Evolutionary conservation across 2,797 vertebrate genomes (phyloP).

Genomic region (Myoxocephalus aenaeus): DNA sequence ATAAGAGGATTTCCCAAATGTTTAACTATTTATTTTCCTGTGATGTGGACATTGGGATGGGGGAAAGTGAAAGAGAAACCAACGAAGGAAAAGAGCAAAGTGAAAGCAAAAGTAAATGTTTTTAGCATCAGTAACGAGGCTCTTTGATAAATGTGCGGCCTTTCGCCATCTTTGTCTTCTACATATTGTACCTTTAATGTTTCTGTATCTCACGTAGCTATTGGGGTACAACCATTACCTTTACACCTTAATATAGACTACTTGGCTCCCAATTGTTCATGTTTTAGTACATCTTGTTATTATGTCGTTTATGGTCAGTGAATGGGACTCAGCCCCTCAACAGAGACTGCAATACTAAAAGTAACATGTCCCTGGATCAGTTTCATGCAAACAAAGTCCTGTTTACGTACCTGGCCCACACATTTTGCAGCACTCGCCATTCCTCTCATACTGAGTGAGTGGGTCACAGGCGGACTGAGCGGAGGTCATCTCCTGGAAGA

Average conservation of each 20-base stretch:
- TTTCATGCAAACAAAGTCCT: neutral
- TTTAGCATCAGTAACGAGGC: neutral
- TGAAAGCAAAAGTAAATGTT: constrained; percentile 6
- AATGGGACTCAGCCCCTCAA: neutral
- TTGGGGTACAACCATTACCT: neutral
- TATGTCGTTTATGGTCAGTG: neutral
- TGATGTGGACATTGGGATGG: no score
- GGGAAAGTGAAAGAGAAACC: constrained; percentile 9
- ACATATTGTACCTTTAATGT: neutral
- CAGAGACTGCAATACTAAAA: neutral
- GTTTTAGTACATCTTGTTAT: neutral
- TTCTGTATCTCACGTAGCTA: neutral
- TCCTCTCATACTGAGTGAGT: constrained; percentile 25
- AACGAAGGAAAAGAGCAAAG: neutral
- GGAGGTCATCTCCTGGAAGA: constrained; percentile 43
- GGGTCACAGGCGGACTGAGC: constrained; percentile 64
- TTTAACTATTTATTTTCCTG: neutral
- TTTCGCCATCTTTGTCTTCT: neutral
- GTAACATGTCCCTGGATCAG: neutral
- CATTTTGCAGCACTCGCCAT: constrained; percentile 68
- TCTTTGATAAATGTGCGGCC: no score
- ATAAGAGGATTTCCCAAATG: neutral
- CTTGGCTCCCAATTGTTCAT: neutral
- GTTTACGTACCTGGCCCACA: constrained; percentile 75
- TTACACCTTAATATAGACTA: neutral